These are phyloP conservation scores for Anolis carolinensis DNA, from an alignment of 2,113 vertebrate genomes.

Conservation along the genomic window DNA sequence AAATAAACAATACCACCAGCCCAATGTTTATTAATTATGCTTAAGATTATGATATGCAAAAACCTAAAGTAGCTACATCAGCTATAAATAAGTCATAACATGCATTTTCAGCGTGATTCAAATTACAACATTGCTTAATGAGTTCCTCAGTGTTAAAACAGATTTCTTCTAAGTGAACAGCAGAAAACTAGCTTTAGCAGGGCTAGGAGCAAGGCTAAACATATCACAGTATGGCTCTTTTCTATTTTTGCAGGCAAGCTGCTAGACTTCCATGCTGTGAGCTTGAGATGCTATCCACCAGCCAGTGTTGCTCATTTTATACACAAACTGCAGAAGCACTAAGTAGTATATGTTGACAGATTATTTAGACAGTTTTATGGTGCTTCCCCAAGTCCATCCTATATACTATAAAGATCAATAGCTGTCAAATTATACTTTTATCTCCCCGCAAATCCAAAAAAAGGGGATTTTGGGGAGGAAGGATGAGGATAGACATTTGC, in stretches of 20 bases:
- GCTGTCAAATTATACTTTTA: slow-evolving; percentile 21
- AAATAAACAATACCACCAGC: background rate
- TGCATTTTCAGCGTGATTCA: background rate
- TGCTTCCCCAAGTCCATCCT: slow-evolving; percentile 28
- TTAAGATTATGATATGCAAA: background rate
- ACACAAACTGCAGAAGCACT: slow-evolving; percentile 44
- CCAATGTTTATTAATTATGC: background rate
- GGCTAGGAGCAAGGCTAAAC: background rate
- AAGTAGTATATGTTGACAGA: slow-evolving; percentile 11
- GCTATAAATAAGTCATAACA: background rate
- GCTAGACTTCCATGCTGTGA: background rate
- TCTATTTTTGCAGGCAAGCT: background rate
- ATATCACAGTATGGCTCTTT: background rate
- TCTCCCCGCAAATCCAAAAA: slow-evolving; percentile 15
- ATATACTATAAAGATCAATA: slow-evolving; percentile 48
- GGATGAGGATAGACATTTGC: too few species aligned
- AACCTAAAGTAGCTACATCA: background rate
- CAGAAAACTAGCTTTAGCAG: background rate
- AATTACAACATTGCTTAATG: background rate
- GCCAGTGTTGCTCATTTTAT: background rate
- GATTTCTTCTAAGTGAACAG: background rate
- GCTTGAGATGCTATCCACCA: background rate
- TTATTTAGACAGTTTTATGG: slow-evolving; percentile 31
- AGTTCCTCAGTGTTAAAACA: background rate
- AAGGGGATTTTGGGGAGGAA: slow-evolving; percentile 30